Conservation (phyloP, 2,113 vertebrate genomes). For the Actenoides hombroni region DNA sequence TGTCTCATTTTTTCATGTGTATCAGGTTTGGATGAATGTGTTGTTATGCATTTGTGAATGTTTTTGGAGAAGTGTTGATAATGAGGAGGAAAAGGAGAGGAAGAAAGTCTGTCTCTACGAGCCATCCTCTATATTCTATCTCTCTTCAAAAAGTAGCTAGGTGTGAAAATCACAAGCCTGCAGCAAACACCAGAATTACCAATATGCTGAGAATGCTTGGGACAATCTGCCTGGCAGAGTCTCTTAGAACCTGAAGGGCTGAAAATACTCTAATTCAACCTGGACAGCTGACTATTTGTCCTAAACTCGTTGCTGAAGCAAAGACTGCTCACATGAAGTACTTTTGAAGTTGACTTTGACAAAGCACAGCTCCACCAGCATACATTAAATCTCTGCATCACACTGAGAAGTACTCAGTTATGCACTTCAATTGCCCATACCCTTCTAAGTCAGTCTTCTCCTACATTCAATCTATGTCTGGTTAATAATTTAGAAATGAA, state of each 20-base stretch:
- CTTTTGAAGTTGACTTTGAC: neutral
- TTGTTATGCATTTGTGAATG: neutral
- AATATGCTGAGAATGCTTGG: neutral
- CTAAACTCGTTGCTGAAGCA: neutral
- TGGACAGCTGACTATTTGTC: neutral
- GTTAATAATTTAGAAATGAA: neutral
- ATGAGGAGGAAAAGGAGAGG: neutral
- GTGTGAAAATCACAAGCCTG: neutral
- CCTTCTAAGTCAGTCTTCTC: neutral
- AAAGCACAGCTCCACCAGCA: neutral
- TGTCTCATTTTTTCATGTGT: neutral
- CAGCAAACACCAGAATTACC: neutral
- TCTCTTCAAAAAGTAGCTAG: neutral
- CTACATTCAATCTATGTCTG: neutral
- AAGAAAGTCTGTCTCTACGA: neutral
- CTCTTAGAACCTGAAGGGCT: neutral
- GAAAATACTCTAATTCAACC: neutral
- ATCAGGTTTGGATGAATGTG: neutral
- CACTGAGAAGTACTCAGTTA: neutral
- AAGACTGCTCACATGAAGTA: neutral
- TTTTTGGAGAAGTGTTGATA: neutral
- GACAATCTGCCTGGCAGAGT: neutral
- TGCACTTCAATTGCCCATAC: rapidly evolving
- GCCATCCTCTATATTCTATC: neutral
- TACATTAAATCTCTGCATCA: neutral